Conservation (phyloP, 2,797 vertebrate genomes). For the Todus mexicanus region DNA sequence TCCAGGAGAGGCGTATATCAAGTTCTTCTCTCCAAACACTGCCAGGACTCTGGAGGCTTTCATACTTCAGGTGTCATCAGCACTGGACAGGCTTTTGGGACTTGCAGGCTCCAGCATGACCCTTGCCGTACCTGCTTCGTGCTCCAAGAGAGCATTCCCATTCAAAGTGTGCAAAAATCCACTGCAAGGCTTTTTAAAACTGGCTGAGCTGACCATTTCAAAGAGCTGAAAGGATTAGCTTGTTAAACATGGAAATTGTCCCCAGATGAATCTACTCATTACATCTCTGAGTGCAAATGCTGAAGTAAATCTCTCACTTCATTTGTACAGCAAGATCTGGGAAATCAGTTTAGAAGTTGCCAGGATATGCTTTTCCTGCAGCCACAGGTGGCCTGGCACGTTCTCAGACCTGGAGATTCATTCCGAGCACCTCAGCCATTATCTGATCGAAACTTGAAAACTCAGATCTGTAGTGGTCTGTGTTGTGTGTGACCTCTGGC, state of each 20-base stretch:
- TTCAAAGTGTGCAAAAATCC: not conserved
- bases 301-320: conserved; percentile 12
- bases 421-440: not conserved
- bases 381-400: not conserved
- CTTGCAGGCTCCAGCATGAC: not conserved
- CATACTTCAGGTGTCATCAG: not conserved
- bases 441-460: not conserved
- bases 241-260: conserved; percentile 8
- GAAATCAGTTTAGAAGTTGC: conserved; percentile 10
- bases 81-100: not conserved
- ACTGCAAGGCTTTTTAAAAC: not conserved
- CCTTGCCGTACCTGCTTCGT: not conserved
- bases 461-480: not conserved
- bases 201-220: not conserved
- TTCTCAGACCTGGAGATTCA: not conserved
- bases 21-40: not conserved
- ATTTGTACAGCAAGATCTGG: not conserved
- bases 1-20: not conserved
- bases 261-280: not conserved
- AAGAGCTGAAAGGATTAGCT: conserved; percentile 13
- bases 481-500: not conserved
- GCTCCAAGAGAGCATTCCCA: not conserved
- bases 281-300: not conserved
- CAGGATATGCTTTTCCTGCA: conserved; percentile 8
- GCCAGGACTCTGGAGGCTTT: not conserved